Conservation (phyloP, 2,797 vertebrate species). For the Galago senegalensis region DNA sequence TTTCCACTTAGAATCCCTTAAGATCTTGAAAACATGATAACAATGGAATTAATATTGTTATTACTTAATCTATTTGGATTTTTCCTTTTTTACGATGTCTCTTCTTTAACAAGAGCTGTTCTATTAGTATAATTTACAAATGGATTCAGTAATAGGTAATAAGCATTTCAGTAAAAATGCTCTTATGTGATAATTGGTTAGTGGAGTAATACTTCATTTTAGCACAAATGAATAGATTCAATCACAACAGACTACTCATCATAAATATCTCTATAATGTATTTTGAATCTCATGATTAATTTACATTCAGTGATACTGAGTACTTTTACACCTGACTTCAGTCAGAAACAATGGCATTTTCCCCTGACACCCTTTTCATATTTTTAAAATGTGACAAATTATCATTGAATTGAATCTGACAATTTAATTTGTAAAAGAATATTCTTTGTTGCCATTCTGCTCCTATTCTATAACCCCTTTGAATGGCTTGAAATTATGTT, state of each 20-base stretch:
- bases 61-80: background rate
- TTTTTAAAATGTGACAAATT: conserved; percentile 10
- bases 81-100: background rate
- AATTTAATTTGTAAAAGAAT: background rate
- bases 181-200: conserved; percentile 31
- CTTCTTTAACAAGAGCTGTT: background rate
- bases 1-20: background rate
- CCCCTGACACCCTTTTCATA: background rate
- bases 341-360: background rate
- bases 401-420: background rate
- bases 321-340: conserved; percentile 33
- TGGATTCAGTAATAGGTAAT: conserved; percentile 20
- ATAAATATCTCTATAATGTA: conserved; percentile 41
- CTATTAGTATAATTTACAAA: conserved; percentile 9
- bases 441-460: background rate
- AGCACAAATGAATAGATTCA: conserved; percentile 44
- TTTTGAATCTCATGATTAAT: conserved; percentile 11
- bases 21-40: background rate
- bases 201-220: conserved; percentile 3
- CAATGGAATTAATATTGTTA: background rate
- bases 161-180: conserved; percentile 45
- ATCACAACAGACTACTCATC: background rate
- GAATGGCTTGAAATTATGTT: background rate
- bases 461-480: background rate
- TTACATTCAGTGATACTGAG: background rate